Percentiles rank a stretch among this genome's conserved stretches.
These are phyloP conservation scores for Daktulosphaira vitifoliae DNA, from an alignment of 1,140 invertebrate genomes.

Conservation along the genomic window DNA sequence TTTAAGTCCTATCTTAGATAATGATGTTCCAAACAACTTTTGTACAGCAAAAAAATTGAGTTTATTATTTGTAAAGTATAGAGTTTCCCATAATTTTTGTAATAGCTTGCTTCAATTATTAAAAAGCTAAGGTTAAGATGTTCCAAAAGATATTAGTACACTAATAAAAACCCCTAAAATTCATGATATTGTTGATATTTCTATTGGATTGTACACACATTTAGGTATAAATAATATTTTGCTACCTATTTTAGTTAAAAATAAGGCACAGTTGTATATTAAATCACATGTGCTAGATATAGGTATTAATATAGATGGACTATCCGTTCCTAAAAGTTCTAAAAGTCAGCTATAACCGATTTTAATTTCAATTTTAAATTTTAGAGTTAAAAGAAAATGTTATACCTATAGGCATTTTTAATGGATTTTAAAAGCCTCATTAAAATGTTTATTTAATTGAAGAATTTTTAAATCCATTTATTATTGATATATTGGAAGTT, in stretches of 20 bases:
- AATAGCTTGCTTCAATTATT: background rate
- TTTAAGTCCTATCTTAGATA: no score
- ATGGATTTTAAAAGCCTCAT: background rate
- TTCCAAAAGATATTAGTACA: conserved; percentile 6
- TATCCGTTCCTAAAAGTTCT: background rate
- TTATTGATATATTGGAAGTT: background rate
- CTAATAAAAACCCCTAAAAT: background rate
- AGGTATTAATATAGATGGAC: conserved; percentile 3
- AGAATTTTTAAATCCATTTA: conserved; percentile 3
- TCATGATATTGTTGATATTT: background rate
- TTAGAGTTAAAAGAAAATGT: background rate
- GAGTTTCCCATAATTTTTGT: conserved; percentile 6
- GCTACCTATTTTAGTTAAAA: background rate
- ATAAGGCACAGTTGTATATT: background rate
- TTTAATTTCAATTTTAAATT: conserved; percentile 1
- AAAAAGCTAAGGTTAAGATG: background rate
- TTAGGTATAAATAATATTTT: background rate
- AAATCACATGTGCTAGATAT: background rate
- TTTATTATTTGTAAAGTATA: no score
- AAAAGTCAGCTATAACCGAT: conserved; percentile 1
- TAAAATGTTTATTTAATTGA: no score
- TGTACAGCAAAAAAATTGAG: no score
- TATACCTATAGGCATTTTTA: background rate
- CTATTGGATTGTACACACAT: background rate
- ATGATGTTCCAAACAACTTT: no score